A percentile compares a stretch with the other conserved stretches of the same genome.
phyloP scores from a whole-genome alignment of 2,888 invertebrate genomes.

The Lacanobia wlatinum region DNA sequence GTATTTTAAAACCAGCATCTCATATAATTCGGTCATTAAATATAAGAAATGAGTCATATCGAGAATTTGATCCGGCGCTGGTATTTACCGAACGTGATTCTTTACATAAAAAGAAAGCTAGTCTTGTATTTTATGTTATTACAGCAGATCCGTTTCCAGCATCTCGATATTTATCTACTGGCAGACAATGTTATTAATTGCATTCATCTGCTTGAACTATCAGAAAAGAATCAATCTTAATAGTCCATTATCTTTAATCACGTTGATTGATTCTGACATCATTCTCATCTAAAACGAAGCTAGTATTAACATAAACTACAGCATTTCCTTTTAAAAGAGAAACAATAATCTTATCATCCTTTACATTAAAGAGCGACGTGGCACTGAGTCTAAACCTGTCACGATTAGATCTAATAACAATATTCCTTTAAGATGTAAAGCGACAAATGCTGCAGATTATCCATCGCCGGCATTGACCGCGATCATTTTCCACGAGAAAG shows the following conservation, averaged over 20 bases:
- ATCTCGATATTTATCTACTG: constrained; percentile 35
- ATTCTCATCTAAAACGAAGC: constrained; percentile 12
- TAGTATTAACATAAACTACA: not conserved
- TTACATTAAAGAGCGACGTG: constrained; percentile 11
- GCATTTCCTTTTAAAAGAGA: constrained; percentile 24
- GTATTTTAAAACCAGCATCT: not conserved
- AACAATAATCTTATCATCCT: constrained; percentile 26
- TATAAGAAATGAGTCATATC: constrained; percentile 27
- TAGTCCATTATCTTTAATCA: constrained; percentile 27
- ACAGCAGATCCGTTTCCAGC: constrained; percentile 46
- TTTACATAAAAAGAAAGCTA: constrained; percentile 46
- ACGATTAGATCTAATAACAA: constrained; percentile 47
- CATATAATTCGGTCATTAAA: constrained; percentile 5
- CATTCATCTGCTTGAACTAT: constrained; percentile 27
- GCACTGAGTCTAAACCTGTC: constrained; percentile 31
- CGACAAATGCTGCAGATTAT: constrained; percentile 59
- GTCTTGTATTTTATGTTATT: constrained; percentile 42
- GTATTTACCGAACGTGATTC: constrained; percentile 24
- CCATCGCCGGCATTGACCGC: constrained; percentile 57
- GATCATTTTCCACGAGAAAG: constrained; percentile 81
- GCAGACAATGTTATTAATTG: constrained; percentile 34
- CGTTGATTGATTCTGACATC: constrained; percentile 30
- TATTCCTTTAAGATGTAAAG: constrained; percentile 54
- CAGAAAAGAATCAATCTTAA: constrained; percentile 20
- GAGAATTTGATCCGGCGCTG: constrained; percentile 24